A percentile compares a stretch with the other conserved stretches of the same genome.
Conservation (phyloP, 1,140 invertebrate genomes). For the Ridgeia piscesae region DNA sequence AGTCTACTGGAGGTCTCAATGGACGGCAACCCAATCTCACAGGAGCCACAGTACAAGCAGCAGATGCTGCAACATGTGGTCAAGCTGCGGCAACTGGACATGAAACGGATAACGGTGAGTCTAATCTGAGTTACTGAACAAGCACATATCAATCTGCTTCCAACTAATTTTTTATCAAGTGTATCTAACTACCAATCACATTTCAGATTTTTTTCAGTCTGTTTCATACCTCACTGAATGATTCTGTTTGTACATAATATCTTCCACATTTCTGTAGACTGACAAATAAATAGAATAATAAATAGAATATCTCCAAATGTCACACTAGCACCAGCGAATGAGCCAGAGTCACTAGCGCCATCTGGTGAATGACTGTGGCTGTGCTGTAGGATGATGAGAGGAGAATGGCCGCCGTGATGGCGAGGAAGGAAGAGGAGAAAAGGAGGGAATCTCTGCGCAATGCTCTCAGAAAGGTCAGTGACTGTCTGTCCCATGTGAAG, state of each 20-base stretch:
- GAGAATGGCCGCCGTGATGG: slow-evolving; percentile 50
- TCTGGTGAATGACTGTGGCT: not conserved
- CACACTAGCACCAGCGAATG: not conserved
- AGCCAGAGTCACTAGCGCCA: not conserved
- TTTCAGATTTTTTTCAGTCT: too few species aligned
- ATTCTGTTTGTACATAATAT: too few species aligned
- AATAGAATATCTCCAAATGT: not conserved
- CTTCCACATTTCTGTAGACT: too few species aligned
- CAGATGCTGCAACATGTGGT: slow-evolving; percentile 51
- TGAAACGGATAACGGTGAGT: slow-evolving; percentile 54
- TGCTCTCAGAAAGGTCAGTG: slow-evolving; percentile 45
- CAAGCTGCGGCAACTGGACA: slow-evolving; percentile 52
- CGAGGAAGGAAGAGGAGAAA: slow-evolving; percentile 55
- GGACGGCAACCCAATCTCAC: slow-evolving; percentile 78
- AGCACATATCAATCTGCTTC: too few species aligned
- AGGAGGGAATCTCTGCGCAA: slow-evolving; percentile 50
- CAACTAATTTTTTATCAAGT: too few species aligned
- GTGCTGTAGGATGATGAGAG: slow-evolving; percentile 54
- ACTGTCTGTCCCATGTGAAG: not conserved
- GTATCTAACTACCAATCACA: too few species aligned
- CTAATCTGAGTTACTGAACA: too few species aligned
- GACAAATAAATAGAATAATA: not conserved
- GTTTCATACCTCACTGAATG: too few species aligned
- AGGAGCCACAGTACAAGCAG: slow-evolving; percentile 54
- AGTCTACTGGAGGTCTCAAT: slow-evolving; percentile 79